Base-by-base conservation (phyloP, 2,113 vertebrate species). In the Erythrocebus patas region DNA sequence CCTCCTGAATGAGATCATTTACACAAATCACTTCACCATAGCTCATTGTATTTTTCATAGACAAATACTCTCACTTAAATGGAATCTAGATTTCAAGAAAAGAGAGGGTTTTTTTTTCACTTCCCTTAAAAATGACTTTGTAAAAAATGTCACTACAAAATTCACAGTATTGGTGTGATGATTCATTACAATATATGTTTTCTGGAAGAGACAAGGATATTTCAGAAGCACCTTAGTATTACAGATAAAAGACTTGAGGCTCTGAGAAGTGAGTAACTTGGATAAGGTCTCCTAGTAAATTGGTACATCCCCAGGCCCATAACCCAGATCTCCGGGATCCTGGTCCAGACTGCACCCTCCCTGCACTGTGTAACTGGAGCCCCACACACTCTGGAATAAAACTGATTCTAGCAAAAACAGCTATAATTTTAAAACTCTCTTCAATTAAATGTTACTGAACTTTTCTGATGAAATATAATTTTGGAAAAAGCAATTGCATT, bases 1-100 rank as follows among this genome's bases (percentile, higher is more conserved):
- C 96, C 93, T 96, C 57, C 85, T 5, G 4, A 92, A 95, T 98
- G 95, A 94, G 91, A 89, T 98, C 95, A 96, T 97, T 96, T 96
- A 94, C 88, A 93, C 84, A 82, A 96, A 78, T 86, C 94, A 94
- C 91, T 94, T 96, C 57, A 32, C 50, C 90, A 48, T 38, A n/a
- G 80, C 80, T 92, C 75, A 72, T 85, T 93, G 87, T 92, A 2
- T 90, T 94, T 96, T 96, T 95, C 80, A 96, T 14, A 96, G 64
- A 96, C 75, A 95, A 97, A 95, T 40, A 86, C n/a, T 80, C 84
- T 84, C 87, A 76, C 45, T 96, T 66, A 73, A 70, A 81, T 61
- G 38, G 50, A 88, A 66, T 76, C 64, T 92, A 88, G 64, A 93
- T 89, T 91, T 96, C 38, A 59, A 64, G 87, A 81, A 96, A 76